Base-by-base conservation (phyloP, 2,888 invertebrate species). In the Tuta absoluta region DNA sequence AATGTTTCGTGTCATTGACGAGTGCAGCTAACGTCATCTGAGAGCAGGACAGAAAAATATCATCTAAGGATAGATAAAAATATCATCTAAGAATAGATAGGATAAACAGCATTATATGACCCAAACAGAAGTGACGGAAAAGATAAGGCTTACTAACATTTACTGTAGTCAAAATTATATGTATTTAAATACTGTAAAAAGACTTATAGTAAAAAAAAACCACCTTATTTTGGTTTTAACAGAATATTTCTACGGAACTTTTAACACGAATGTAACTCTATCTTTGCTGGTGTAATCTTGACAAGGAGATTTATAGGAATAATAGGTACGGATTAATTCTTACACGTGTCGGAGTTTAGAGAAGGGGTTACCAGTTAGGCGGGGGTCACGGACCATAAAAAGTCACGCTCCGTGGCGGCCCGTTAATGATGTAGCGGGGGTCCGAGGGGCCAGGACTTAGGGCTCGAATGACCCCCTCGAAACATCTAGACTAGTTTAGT, bases 291-390 rank as follows among this genome's bases (percentile, higher is more conserved):
- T 28, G 21, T 33, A 56, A 24, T 56, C 56, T 70, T 68, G 68
- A 68, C 73, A 67, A 58, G 68, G 67, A 73, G 79, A 80, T 82
- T 82, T 83, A 83, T 86, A 76, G 79, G 78, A 77, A 89, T 87
- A 89, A 86, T 85, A n/a, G n/a, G n/a, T n/a, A 78, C 74, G 78
- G 83, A 86, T 87, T 87, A 89, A 91, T 88, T 85, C 85, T 79
- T 82, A 82, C 89, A 89, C 91, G 89, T 91, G 90, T 87, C 84
- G 80, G 76, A 84, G 84, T 89, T 91, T 90, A 89, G 85, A 24
- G 56, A 56, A 56, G 56, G 56, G 56, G 56, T 56, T 24, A 56
- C 23, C 51, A 23, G 33, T 33, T 33, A 70, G 76, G 74, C 72
- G 45, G 64, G 75, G 84, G 89, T 89, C 86, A 89, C 86, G 89